phyloP scores from a whole-genome alignment of 1,140 invertebrate species.

The Cherax quadricarinatus region DNA sequence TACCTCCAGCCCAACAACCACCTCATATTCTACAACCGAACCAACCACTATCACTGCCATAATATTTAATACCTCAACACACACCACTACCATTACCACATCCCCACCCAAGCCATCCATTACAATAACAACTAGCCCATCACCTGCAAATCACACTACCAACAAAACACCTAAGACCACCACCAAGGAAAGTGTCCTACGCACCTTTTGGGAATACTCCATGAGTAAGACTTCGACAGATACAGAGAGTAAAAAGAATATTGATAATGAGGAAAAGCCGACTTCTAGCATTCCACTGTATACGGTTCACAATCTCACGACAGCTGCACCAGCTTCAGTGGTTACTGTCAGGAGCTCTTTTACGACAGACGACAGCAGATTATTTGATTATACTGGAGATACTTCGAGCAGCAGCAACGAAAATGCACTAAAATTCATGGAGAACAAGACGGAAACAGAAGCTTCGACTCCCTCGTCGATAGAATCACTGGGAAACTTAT shows the following conservation, averaged over 20 bases:
- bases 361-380: background rate
- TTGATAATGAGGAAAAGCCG: background rate
- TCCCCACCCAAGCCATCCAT: background rate
- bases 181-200: background rate
- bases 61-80: background rate
- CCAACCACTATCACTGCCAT: background rate
- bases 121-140: background rate
- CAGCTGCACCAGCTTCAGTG: background rate
- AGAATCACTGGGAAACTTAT: conserved; percentile 2
- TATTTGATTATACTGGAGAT: background rate
- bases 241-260: background rate
- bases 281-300: background rate
- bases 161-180: background rate
- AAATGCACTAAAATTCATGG: background rate
- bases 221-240: background rate
- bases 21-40: background rate
- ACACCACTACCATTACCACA: background rate
- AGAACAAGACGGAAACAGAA: background rate
- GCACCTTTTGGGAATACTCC: background rate
- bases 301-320: conserved; percentile 11
- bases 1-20: background rate
- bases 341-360: background rate
- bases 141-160: background rate
- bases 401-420: background rate
- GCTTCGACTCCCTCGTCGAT: background rate